Evolutionary conservation across 2,888 invertebrate species (phyloP).

Genomic region (Colostygia pectinataria): DNA sequence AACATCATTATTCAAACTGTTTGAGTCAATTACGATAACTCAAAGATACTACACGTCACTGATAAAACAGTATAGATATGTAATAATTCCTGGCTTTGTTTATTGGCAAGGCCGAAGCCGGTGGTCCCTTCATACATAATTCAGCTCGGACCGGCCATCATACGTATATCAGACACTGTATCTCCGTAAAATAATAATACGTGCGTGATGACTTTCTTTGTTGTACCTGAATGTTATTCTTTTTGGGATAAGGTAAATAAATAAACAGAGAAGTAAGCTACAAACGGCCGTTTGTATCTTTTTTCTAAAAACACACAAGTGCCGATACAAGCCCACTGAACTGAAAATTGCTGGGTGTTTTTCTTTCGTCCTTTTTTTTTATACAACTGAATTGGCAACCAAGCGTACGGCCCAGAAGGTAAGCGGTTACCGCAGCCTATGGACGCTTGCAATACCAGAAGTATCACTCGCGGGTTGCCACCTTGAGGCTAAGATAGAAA

Average conservation of each 20-base stretch:
- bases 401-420: too few species aligned
- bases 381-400: too few species aligned
- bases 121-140: constrained; percentile 55
- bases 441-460: too few species aligned
- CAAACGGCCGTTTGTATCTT: too few species aligned
- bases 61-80: constrained; percentile 5
- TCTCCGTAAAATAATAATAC: constrained; percentile 47
- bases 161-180: constrained; percentile 50
- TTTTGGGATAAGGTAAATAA: constrained; percentile 10
- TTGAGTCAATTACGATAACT: not conserved
- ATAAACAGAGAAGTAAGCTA: not conserved
- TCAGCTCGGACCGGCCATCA: constrained; percentile 54
- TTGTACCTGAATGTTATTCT: constrained; percentile 21
- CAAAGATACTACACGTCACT: not conserved
- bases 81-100: constrained; percentile 22
- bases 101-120: constrained; percentile 17
- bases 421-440: too few species aligned
- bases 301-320: too few species aligned
- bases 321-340: too few species aligned
- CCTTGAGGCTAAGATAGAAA: too few species aligned
- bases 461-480: too few species aligned
- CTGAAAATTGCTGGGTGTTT: too few species aligned
- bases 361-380: too few species aligned
- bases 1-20: too few species aligned
- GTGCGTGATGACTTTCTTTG: constrained; percentile 40